Evolutionary conservation across 1,140 invertebrate species (phyloP), one percentile per base, ranked within the genome.

Genomic region (Frieseomelitta varia): DNA sequence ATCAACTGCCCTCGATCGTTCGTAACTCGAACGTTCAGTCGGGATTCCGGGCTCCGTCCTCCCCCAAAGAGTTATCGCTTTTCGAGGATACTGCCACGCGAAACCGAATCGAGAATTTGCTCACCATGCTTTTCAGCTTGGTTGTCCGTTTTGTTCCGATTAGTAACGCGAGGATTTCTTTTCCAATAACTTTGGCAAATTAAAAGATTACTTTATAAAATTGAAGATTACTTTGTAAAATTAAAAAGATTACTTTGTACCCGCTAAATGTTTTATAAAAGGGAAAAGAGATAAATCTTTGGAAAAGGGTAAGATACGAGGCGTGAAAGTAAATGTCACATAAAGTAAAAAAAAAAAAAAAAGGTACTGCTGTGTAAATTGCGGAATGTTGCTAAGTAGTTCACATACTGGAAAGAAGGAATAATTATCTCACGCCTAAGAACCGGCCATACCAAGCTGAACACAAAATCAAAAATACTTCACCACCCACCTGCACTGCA

Each of bases 1-100:
- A 91, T 91, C 75, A 85, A 91, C 84, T 63, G 76, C 61, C 19
- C 39, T 8, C 39, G 39, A 47, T 63, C 15, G 69, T 76, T 80
- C 73, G 63, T 82, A 68, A 81, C 61, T 78, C 81, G 58, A 85
- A 34, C n/a, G 27, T 53, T 79, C 55, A 55, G 24, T 19, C 12
- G 24, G 51, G n/a, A 24, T 63, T 21, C 79, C 51, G 27, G 69
- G 34, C 55, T 75, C 80, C n/a, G 34, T 75, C 63, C 47, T 39
- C 24, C 24, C 6, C 15, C 58, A 12, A 61, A 61, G 58, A 61
- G 14, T 27, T 27, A 30, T 65, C 17, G 27, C 63, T 27, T 15
- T 65, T 30, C 55, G 27, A 27, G 63, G 15, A 30, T 14, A 30
- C 30, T 30, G 15, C n/a, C 58, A 14, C 58, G 58, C 24, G 58